A percentile compares a stretch with the other conserved stretches of the same genome.
phyloP scores from a whole-genome alignment of 1,140 invertebrate genomes.

The Euwallacea fornicatus region DNA sequence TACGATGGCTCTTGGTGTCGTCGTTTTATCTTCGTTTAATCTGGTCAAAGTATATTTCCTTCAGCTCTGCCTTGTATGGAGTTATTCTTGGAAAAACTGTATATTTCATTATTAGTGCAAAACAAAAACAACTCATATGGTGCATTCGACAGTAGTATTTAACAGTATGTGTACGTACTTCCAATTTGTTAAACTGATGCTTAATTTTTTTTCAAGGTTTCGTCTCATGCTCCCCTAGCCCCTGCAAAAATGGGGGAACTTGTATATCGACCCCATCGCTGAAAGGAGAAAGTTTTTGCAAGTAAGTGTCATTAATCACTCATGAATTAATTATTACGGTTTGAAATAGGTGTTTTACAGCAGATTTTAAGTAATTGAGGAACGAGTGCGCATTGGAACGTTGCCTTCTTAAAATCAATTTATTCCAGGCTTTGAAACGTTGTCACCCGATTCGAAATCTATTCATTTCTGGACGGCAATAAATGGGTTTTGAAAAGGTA shows the following conservation, averaged over 20 bases:
- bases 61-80: constrained; percentile 2
- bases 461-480: no score
- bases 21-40: constrained; percentile 26
- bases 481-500: no score
- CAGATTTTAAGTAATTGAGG: background rate
- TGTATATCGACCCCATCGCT: constrained; percentile 68
- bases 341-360: background rate
- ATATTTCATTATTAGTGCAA: no score
- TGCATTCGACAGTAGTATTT: no score
- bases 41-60: constrained; percentile 19
- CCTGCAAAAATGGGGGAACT: constrained; percentile 78
- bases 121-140: no score
- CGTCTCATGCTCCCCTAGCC: constrained; percentile 81
- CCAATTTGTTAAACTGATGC: constrained; percentile 13
- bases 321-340: background rate
- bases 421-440: no score
- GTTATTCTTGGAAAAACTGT: background rate
- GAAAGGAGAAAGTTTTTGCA: constrained; percentile 77
- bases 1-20: constrained; percentile 27
- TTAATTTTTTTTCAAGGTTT: constrained; percentile 66
- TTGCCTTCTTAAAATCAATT: no score
- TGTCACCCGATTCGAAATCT: no score
- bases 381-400: no score
- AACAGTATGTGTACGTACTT: no score
- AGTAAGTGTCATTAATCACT: constrained; percentile 67